Conservation (phyloP, 2,113 vertebrate genomes). For the Nesospiza acunhae region DNA sequence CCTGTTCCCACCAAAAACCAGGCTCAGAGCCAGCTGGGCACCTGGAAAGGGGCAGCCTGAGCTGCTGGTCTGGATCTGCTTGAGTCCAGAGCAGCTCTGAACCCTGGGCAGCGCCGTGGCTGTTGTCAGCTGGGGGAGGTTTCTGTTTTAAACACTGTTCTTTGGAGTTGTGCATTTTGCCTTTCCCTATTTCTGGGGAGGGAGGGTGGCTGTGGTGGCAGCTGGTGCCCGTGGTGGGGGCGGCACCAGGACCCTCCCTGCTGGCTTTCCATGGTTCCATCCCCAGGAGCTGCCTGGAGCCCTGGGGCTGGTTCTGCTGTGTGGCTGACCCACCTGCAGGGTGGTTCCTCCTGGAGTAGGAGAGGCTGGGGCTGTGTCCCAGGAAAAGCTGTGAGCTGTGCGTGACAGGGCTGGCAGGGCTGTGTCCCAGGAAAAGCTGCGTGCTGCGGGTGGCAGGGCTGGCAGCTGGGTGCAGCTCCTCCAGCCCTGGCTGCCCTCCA, state of each 20-base stretch:
- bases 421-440: background rate
- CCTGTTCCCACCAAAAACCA: background rate
- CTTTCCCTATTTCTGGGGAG: background rate
- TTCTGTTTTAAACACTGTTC: background rate
- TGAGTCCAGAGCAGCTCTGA: background rate
- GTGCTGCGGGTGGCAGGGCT: background rate
- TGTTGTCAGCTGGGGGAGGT: background rate
- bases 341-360: background rate
- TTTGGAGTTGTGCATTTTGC: background rate
- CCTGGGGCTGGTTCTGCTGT: accelerated
- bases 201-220: background rate
- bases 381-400: no score
- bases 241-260: background rate
- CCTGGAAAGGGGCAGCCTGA: accelerated
- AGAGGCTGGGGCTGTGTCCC: background rate
- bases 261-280: accelerated
- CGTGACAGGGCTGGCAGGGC: no score
- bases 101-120: background rate
- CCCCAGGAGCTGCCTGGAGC: background rate
- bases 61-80: background rate
- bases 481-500: slow-evolving; percentile 19
- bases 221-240: background rate
- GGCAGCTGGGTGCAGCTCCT: background rate
- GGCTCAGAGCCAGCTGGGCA: accelerated
- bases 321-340: background rate